Evolutionary conservation across 64 coral and sea anemone species (phyloP).

Genomic region (Stylophora pistillata): DNA sequence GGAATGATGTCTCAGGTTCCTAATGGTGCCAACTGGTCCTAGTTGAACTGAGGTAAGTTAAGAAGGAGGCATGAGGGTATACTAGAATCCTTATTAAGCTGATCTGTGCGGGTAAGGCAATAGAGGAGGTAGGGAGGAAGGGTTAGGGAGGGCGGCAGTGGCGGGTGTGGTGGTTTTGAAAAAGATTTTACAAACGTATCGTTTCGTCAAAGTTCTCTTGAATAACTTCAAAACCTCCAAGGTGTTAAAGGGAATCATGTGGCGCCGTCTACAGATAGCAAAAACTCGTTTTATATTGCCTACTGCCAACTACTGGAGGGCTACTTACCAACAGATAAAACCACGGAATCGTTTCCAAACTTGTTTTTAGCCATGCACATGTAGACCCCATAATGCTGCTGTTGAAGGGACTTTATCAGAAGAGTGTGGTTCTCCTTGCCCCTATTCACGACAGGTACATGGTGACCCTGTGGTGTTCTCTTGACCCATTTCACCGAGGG

Average conservation of each 20-base stretch:
- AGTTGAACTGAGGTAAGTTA: not conserved
- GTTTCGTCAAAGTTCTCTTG: no score
- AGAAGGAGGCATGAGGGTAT: not conserved
- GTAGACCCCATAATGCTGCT: conserved; percentile 45
- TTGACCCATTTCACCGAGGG: conserved; percentile 50
- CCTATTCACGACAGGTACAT: not conserved
- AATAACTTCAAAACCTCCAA: no score
- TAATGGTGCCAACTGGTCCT: not conserved
- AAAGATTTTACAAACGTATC: no score
- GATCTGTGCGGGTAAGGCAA: not conserved
- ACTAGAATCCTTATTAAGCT: not conserved
- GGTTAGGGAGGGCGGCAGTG: no score
- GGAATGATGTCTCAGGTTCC: not conserved
- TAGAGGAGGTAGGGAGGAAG: not conserved
- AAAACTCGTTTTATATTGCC: no score
- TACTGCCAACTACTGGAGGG: no score
- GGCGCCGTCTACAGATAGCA: no score
- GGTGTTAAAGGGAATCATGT: no score
- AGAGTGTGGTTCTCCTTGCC: conserved; percentile 3
- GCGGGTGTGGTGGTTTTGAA: no score
- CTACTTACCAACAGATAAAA: conserved; percentile 36
- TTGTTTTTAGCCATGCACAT: conserved; percentile 32
- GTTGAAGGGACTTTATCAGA: conserved; percentile 8
- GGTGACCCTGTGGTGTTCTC: not conserved
- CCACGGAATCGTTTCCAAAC: conserved; percentile 33